These are phyloP conservation scores for Leptonema lineaticorne DNA, from an alignment of 1,140 invertebrate genomes.

Conservation along the genomic window DNA sequence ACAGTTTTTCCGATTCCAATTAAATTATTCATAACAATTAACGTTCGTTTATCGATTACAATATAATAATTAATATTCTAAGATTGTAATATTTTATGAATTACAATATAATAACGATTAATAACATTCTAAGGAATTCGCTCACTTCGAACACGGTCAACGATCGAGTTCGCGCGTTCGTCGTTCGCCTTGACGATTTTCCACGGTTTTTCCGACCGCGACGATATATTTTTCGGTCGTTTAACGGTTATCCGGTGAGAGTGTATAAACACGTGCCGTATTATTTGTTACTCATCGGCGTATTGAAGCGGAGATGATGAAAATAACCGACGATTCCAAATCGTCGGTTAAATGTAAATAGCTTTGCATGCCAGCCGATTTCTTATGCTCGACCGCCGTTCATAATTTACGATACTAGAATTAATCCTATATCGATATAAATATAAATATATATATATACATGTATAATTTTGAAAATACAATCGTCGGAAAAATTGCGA, in stretches of 20 bases:
- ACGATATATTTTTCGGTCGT: neutral
- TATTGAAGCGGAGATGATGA: constrained; percentile 34
- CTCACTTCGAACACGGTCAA: too few species aligned
- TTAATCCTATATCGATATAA: neutral
- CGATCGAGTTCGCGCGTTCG: too few species aligned
- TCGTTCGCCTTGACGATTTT: neutral
- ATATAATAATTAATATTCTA: too few species aligned
- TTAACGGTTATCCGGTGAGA: neutral
- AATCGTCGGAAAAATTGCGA: neutral
- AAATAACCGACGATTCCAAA: constrained; percentile 35
- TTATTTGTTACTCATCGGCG: constrained; percentile 39
- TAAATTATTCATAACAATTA: too few species aligned
- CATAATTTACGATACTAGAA: constrained; percentile 18
- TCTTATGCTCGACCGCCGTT: neutral
- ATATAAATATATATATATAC: neutral
- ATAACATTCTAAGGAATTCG: too few species aligned
- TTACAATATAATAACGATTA: too few species aligned
- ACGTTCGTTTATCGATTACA: too few species aligned
- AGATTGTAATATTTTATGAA: too few species aligned
- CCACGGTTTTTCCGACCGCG: neutral
- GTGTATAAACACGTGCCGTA: constrained; percentile 33
- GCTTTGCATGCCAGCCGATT: constrained; percentile 12
- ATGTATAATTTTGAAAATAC: neutral
- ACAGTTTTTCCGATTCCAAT: too few species aligned
- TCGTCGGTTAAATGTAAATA: constrained; percentile 31